phyloP scores from a whole-genome alignment of 2,888 invertebrate genomes.

The Ophion ellenae region DNA sequence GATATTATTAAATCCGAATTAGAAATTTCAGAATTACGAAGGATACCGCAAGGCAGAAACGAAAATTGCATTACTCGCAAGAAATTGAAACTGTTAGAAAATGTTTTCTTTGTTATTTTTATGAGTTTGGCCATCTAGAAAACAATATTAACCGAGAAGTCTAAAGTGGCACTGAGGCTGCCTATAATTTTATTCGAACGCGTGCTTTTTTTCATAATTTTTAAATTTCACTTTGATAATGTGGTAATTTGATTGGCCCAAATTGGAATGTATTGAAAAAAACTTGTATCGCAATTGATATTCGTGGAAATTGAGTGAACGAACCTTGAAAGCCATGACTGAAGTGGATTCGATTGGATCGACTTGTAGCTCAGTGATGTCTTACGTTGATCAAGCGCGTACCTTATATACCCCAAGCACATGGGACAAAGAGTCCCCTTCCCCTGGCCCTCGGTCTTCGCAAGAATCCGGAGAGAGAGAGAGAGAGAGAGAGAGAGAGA shows the following conservation, averaged over 20 bases:
- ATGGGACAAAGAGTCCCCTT: slow-evolving; percentile 69
- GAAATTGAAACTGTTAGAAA: too few relatives aligned
- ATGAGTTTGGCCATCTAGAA: too few relatives aligned
- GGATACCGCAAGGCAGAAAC: too few relatives aligned
- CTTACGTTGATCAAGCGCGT: slow-evolving; percentile 72
- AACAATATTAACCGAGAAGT: too few relatives aligned
- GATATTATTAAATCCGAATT: too few relatives aligned
- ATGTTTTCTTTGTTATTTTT: too few relatives aligned
- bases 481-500: background rate
- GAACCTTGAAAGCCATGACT: slow-evolving; percentile 83
- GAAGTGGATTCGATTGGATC: slow-evolving; percentile 77
- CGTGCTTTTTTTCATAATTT: too few relatives aligned
- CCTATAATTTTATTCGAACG: too few relatives aligned
- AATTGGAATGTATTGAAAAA: background rate
- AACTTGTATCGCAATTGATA: background rate
- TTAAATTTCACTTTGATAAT: background rate
- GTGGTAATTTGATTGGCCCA: background rate
- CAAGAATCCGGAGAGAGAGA: slow-evolving; percentile 10
- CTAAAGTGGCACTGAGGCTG: too few relatives aligned
- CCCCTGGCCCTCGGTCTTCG: slow-evolving; percentile 42
- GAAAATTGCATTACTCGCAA: too few relatives aligned
- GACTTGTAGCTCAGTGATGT: slow-evolving; percentile 80
- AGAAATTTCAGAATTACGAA: too few relatives aligned
- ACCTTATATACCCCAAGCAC: slow-evolving; percentile 79
- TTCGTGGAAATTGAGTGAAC: slow-evolving; percentile 66